Evolutionary conservation across 1,140 invertebrate genomes (phyloP).

Genomic region (Brachionus sp.): DNA sequence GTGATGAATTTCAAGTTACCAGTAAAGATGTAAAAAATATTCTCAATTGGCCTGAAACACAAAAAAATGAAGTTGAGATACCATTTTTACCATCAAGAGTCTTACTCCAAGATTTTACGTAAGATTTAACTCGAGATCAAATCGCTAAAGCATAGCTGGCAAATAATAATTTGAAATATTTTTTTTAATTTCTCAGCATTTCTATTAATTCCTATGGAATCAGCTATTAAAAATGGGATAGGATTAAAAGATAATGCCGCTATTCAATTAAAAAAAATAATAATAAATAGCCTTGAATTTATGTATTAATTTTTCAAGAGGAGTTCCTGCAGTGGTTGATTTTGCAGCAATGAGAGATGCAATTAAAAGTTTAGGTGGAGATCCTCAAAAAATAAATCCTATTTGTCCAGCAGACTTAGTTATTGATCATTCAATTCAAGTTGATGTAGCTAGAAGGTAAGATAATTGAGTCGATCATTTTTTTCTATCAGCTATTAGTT

Average conservation of each 20-base stretch:
- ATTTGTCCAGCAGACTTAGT: conserved; percentile 94
- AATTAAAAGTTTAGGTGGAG: conserved; percentile 75
- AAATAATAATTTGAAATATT: neutral
- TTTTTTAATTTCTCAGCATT: too few relatives aligned
- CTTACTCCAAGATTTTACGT: conserved; percentile 77
- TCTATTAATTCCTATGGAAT: too few relatives aligned
- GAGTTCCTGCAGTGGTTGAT: conserved; percentile 96
- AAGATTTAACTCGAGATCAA: conserved; percentile 48
- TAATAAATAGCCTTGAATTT: neutral
- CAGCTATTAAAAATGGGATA: too few relatives aligned
- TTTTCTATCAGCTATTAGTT: neutral
- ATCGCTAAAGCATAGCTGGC: neutral
- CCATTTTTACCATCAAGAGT: conserved; percentile 92
- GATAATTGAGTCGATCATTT: conserved; percentile 48
- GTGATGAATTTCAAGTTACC: conserved; percentile 84
- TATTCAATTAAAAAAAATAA: neutral
- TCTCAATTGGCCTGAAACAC: conserved; percentile 79
- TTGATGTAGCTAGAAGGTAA: conserved; percentile 84
- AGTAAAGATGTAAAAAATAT: conserved; percentile 83
- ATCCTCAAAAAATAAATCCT: conserved; percentile 91
- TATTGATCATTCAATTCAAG: conserved; percentile 96
- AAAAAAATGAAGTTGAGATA: conserved; percentile 77
- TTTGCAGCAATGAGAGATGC: conserved; percentile 98
- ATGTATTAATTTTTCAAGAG: conserved; percentile 66
- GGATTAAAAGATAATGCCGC: neutral